phyloP scores from a whole-genome alignment of 2,797 vertebrate genomes.

The Garrulus glandarius region DNA sequence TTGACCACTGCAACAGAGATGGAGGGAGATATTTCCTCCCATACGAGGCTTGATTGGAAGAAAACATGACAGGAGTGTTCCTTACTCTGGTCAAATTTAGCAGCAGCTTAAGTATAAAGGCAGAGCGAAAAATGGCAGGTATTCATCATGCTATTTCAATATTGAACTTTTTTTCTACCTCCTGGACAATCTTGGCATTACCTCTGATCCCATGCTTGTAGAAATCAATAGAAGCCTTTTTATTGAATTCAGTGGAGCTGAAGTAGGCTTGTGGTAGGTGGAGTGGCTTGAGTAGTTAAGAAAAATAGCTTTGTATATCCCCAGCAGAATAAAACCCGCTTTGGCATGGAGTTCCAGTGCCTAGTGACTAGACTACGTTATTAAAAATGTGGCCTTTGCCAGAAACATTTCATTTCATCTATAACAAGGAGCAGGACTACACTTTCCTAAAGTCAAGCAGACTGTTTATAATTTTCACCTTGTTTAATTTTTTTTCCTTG shows the following conservation, averaged over 20 bases:
- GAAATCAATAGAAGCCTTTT: constrained; percentile 21
- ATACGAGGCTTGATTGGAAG: neutral
- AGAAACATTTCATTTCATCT: neutral
- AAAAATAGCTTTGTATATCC: neutral
- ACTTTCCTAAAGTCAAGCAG: neutral
- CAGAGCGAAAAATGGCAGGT: neutral
- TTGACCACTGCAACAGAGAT: neutral
- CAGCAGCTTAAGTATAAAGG: neutral
- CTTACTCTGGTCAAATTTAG: neutral
- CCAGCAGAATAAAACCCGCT: neutral
- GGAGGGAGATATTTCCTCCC: neutral
- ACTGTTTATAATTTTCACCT: neutral
- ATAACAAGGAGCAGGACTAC: neutral
- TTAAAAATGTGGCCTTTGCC: neutral
- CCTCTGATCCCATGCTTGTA: neutral
- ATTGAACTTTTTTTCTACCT: neutral
- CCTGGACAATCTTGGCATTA: neutral
- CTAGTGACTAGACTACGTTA: neutral
- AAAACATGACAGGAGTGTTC: neutral
- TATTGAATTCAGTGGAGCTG: neutral
- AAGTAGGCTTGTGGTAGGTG: neutral
- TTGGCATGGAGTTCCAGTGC: neutral
- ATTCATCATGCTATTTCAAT: neutral
- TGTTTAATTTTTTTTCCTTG: neutral
- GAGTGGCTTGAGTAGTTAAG: neutral